phyloP scores from a whole-genome alignment of 2,797 vertebrate species.

The Synanceia verrucosa region DNA sequence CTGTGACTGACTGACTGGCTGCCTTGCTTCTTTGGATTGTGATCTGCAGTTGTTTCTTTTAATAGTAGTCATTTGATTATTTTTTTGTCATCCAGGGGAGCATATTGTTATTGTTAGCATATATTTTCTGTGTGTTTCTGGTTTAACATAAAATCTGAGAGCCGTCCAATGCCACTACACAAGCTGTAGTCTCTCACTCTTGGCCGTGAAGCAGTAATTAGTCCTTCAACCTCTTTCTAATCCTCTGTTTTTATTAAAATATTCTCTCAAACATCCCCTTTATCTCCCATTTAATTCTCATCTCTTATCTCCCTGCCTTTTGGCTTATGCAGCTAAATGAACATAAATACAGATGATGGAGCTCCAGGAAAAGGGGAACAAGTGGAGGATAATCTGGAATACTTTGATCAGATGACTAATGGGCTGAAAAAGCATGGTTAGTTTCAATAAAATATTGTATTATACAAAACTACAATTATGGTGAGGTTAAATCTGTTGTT shows the following conservation, averaged over 20 bases:
- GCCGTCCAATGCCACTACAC: neutral
- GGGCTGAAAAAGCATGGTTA: neutral
- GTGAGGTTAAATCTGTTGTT: neutral
- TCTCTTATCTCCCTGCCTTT: slow-evolving; percentile 8
- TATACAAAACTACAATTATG: neutral
- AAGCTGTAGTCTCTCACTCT: neutral
- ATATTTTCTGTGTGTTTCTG: slow-evolving; percentile 1
- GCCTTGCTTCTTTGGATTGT: slow-evolving; percentile 3
- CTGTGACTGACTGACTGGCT: slow-evolving; percentile 12
- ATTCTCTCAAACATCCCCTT: neutral
- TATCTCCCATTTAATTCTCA: slow-evolving; percentile 4
- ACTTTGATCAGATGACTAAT: neutral
- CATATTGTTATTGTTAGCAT: neutral
- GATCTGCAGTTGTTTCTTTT: neutral
- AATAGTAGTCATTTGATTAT: neutral
- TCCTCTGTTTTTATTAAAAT: slow-evolving; percentile 22
- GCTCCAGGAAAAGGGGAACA: neutral
- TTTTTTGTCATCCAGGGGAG: neutral
- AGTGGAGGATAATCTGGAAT: slow-evolving; percentile 1
- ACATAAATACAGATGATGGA: slow-evolving; percentile 4
- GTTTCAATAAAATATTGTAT: neutral
- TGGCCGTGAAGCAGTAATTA: slow-evolving; percentile 17
- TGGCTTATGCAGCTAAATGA: slow-evolving; percentile 6
- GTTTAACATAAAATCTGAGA: slow-evolving; percentile 1
- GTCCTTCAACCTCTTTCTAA: slow-evolving; percentile 17